Percentiles rank a stretch among this genome's conserved stretches.
These are phyloP conservation scores for Calyptomena viridis DNA, from an alignment of 2,113 vertebrate species.

Conservation along the genomic window DNA sequence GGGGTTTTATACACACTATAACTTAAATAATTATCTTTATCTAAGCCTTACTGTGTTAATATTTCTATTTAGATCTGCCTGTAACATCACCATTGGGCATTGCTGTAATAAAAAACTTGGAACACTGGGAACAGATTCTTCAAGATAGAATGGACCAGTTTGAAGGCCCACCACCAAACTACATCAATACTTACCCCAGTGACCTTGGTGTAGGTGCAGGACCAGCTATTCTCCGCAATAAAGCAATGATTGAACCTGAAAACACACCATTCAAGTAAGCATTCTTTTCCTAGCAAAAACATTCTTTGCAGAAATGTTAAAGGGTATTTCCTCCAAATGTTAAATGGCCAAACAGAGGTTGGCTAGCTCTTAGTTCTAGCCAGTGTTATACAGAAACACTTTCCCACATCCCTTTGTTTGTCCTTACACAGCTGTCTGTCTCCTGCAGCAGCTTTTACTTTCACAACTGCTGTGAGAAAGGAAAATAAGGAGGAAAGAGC, in stretches of 20 bases:
- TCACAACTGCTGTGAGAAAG: background rate
- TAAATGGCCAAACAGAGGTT: background rate
- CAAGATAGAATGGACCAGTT: constrained; percentile 92
- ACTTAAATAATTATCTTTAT: background rate
- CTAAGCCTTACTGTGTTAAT: background rate
- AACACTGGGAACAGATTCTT: constrained; percentile 95
- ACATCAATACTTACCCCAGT: constrained; percentile 89
- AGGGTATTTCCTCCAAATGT: background rate
- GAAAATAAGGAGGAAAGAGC: background rate
- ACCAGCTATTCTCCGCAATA: constrained; percentile 89
- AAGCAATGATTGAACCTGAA: constrained; percentile 97
- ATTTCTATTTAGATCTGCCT: constrained; percentile 84
- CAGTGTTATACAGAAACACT: background rate
- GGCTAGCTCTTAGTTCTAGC: background rate
- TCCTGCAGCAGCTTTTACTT: background rate
- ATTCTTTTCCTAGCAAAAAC: background rate
- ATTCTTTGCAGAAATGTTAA: background rate
- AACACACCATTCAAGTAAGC: constrained; percentile 98
- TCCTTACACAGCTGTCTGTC: background rate
- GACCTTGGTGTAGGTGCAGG: constrained; percentile 84
- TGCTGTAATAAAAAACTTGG: constrained; percentile 91
- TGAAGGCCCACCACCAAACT: constrained; percentile 93
- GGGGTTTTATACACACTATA: background rate
- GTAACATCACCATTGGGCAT: constrained; percentile 91
- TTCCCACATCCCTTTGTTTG: background rate